These are phyloP conservation scores for Pachliopta kotzebuea DNA, from an alignment of 2,888 invertebrate species.

Conservation along the genomic window DNA sequence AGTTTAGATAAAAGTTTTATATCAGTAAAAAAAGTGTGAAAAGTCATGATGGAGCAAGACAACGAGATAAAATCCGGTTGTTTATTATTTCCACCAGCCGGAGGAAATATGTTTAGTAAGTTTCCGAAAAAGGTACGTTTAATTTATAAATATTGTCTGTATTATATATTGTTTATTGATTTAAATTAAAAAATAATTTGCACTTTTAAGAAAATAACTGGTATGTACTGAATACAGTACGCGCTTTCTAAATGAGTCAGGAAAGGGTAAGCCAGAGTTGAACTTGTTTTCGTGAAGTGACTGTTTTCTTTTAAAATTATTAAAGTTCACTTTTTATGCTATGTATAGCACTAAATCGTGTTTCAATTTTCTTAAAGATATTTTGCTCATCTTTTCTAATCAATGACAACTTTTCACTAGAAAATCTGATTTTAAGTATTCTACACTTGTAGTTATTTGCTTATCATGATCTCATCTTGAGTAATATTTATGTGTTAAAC, in stretches of 20 bases:
- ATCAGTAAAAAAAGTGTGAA: conserved; percentile 1
- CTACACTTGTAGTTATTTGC: too few species aligned
- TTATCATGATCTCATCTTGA: too few species aligned
- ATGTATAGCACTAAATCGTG: too few species aligned
- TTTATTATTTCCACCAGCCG: conserved; percentile 87
- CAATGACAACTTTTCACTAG: too few species aligned
- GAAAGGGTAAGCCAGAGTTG: conserved; percentile 25
- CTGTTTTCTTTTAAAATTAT: conserved; percentile 23
- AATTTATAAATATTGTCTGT: not conserved
- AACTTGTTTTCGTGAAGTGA: conserved; percentile 25
- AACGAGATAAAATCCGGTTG: conserved; percentile 88
- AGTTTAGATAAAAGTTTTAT: conserved; percentile 26
- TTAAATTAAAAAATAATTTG: too few species aligned
- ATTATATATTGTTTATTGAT: too few species aligned
- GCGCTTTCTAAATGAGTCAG: conserved; percentile 31
- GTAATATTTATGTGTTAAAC: too few species aligned
- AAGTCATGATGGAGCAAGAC: conserved; percentile 84
- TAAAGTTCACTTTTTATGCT: conserved; percentile 5
- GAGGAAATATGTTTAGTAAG: conserved; percentile 84
- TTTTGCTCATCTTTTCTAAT: too few species aligned
- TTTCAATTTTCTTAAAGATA: too few species aligned
- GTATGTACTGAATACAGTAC: conserved; percentile 1
- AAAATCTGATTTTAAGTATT: too few species aligned
- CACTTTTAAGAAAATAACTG: not conserved
- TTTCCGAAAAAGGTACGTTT: conserved; percentile 86